These are phyloP conservation scores for Pangasianodon hypophthalmus DNA, from an alignment of 2,113 vertebrate species.

Conservation along the genomic window DNA sequence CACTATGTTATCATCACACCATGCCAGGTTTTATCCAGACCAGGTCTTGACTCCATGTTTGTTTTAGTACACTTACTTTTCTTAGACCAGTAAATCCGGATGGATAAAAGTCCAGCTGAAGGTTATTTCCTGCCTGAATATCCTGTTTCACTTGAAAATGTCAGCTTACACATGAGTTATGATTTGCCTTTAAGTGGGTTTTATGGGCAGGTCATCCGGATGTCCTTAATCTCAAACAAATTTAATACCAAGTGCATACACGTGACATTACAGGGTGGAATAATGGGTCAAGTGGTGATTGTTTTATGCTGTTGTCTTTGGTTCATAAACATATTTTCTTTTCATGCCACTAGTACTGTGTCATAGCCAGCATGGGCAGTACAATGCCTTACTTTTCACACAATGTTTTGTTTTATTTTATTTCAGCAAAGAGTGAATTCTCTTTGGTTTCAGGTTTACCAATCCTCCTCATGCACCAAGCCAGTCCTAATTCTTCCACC, in stretches of 20 bases:
- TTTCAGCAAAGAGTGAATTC: neutral
- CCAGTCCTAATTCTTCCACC: neutral
- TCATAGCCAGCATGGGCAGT: neutral
- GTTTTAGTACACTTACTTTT: neutral
- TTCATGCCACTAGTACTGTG: neutral
- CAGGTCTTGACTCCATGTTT: neutral
- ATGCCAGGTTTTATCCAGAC: neutral
- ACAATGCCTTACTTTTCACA: neutral
- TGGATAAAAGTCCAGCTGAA: neutral
- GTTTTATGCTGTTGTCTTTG: neutral
- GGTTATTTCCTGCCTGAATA: neutral
- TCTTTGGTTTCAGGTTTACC: neutral
- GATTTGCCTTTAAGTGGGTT: neutral
- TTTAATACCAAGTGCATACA: neutral
- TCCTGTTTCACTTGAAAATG: neutral
- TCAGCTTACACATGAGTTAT: neutral
- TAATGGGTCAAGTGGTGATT: conserved; percentile 18
- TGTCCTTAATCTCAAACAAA: neutral
- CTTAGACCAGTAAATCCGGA: neutral
- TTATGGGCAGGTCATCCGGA: neutral
- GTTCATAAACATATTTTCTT: conserved; percentile 38
- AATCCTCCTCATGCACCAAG: neutral
- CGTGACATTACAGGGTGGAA: conserved; percentile 11
- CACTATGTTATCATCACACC: neutral
- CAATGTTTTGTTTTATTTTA: neutral